phyloP scores from a whole-genome alignment of 1,140 invertebrate genomes.

The Drosophila kepulauana region DNA sequence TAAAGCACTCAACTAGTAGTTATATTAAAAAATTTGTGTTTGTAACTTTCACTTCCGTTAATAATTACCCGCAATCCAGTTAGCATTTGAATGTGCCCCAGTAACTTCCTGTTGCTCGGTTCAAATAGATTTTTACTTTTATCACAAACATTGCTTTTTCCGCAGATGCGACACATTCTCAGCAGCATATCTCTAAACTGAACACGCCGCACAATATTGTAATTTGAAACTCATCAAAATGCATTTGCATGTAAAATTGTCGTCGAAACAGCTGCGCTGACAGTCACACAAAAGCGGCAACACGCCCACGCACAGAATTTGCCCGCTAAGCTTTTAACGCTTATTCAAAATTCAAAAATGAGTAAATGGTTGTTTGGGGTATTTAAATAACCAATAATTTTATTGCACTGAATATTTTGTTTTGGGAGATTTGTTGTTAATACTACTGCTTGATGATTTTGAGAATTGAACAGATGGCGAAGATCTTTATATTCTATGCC shows the following conservation, averaged over 20 bases:
- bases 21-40: not conserved
- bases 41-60: not conserved
- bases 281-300: constrained; percentile 36
- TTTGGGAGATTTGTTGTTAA: not conserved
- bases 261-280: constrained; percentile 19
- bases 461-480: not conserved
- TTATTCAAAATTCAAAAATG: not conserved
- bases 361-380: not conserved
- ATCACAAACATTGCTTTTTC: constrained; percentile 41
- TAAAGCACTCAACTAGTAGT: constrained; percentile 29
- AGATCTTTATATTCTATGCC: constrained; percentile 32
- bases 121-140: constrained; percentile 56
- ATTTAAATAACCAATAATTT: not conserved
- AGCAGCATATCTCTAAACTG: constrained; percentile 37
- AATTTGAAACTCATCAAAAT: constrained; percentile 28
- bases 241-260: constrained; percentile 18
- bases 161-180: constrained; percentile 57
- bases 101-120: constrained; percentile 35
- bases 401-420: not conserved
- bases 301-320: not conserved
- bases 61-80: constrained; percentile 51
- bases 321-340: not conserved
- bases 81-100: constrained; percentile 50
- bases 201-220: constrained; percentile 9
- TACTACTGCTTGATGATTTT: constrained; percentile 2